Base-by-base conservation (phyloP, 2,888 invertebrate genomes). In the Diplazon laetatorius region DNA sequence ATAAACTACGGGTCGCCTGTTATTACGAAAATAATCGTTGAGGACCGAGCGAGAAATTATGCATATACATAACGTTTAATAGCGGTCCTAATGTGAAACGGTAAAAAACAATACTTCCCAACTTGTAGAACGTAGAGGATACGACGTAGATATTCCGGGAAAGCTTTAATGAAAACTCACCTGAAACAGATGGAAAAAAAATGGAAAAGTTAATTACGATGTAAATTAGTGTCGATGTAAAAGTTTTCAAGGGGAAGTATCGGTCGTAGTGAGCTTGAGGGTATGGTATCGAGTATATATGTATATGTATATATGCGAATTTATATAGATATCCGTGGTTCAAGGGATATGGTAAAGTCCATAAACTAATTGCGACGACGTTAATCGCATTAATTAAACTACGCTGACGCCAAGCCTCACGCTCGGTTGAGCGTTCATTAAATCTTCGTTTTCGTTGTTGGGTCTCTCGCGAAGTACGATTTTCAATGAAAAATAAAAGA, bases 91-190 rank as follows among this genome's bases (percentile, higher is more conserved):
- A 59, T 35, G 59, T 70, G 20, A 12, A 52, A 50, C 25, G 22
- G 39, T 60, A 52, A 70, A 65, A 42, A 48, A 65, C 65, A 57
- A 70, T n/a, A n/a, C n/a, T n/a, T 76, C 50, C 48, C 50, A 18
- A 59, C 20, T 16, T 55, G 55, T 9, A 30, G 30, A 14, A 42
- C 62, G 46, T 8, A 57, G 55, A 50, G 22, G 18, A 76, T 44
- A 55, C 44, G 44, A 20, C 10, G 44, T 25, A 6, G 57, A 69
- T 50, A 22, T 35, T 12, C 35, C 14, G 20, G 20, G 12, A 62
- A 22, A 62, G 9, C 42, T 57, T 48, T 46, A 63, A 60, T 65
- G 76, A 25, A 63, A 46, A 77, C 77, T 77, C 73, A 77, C 77
- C 77, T 77, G 73, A 44, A 77, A 72, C 77, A 77, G 42, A 77